Percentiles rank a stretch among this genome's conserved stretches.
Conservation (phyloP, 2,797 vertebrate species). For the Bovichtus variegatus region DNA sequence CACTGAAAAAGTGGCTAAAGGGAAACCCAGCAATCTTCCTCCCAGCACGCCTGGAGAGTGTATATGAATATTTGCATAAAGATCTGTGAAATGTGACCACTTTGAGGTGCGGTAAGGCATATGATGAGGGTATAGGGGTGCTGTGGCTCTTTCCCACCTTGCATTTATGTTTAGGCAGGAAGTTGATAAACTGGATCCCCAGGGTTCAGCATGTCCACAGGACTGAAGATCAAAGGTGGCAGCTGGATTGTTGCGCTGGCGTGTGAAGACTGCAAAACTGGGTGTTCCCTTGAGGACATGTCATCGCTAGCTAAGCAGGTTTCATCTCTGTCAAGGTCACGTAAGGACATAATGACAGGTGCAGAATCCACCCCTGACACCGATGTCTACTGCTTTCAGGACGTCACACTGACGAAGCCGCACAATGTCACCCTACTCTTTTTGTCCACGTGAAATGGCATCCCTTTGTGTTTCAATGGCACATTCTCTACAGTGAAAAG, state of each 20-base stretch:
- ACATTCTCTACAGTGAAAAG: background rate
- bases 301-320: constrained; percentile 2
- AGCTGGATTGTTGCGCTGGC: constrained; percentile 26
- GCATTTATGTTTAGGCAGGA: constrained; percentile 45
- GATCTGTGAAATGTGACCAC: constrained; percentile 20
- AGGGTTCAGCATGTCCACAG: constrained; percentile 34
- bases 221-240: constrained; percentile 60
- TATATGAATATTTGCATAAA: constrained; percentile 16
- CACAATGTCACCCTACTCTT: background rate
- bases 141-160: constrained; percentile 19
- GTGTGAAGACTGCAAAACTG: constrained; percentile 31
- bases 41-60: constrained; percentile 5
- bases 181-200: constrained; percentile 45
- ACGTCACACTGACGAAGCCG: background rate
- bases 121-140: constrained; percentile 12
- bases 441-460: background rate
- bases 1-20: constrained; percentile 9
- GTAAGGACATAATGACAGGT: constrained; percentile 1
- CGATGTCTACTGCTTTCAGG: background rate
- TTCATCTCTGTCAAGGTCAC: constrained; percentile 20
- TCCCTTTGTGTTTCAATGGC: background rate
- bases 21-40: constrained; percentile 9
- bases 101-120: background rate
- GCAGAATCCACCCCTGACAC: constrained; percentile 8
- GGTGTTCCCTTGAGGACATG: background rate